Conservation (phyloP, 2,797 vertebrate genomes). For the Columba guinea region DNA sequence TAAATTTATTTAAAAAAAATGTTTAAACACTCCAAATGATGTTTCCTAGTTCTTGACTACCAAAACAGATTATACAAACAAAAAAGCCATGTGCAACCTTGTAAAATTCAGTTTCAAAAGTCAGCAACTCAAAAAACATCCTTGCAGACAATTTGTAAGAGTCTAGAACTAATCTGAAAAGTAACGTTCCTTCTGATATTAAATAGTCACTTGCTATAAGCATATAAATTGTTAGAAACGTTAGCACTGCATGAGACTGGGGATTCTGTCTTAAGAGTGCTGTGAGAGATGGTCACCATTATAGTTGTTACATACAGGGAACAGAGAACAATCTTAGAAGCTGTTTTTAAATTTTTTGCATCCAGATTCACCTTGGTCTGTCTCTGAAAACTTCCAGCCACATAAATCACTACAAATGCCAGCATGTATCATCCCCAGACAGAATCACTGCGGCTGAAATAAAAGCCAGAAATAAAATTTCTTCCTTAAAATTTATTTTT, state of each 20-base stretch:
- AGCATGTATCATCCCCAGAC: not conserved
- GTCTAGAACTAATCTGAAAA: not conserved
- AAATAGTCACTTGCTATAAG: not conserved
- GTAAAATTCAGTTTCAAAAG: not conserved
- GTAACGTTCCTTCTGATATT: not conserved
- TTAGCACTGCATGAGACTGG: fast-evolving
- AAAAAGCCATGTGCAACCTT: not conserved
- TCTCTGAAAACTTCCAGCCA: not conserved
- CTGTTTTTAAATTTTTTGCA: not conserved
- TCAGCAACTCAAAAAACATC: not conserved
- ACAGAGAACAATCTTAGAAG: not conserved
- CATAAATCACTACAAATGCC: not conserved
- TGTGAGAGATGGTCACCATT: not conserved
- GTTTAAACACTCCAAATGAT: not conserved
- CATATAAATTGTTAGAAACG: not conserved
- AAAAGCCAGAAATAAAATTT: not conserved
- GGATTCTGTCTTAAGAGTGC: not conserved
- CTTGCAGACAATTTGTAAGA: not conserved
- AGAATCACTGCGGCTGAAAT: not conserved
- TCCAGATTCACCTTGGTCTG: not conserved
- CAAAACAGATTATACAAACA: not conserved
- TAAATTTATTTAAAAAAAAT: not conserved
- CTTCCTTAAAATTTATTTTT: not conserved
- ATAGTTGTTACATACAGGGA: not conserved
- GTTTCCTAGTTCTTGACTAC: not conserved